Percentiles rank a stretch among this genome's conserved stretches.
phyloP scores from a whole-genome alignment of 2,888 invertebrate species.

The Caenorhabditis sp. region DNA sequence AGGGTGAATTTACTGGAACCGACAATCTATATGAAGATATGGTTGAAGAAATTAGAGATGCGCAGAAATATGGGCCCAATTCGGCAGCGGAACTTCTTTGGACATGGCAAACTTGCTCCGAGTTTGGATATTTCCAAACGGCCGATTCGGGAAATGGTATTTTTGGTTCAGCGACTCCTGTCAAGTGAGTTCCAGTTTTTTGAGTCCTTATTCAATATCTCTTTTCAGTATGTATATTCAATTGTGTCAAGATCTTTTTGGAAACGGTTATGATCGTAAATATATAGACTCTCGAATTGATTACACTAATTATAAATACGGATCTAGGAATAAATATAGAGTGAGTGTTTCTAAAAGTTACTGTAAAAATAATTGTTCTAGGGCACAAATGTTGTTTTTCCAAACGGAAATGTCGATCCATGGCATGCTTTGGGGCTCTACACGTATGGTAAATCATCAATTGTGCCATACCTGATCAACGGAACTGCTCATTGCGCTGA shows the following conservation, averaged over 20 bases:
- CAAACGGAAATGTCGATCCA: constrained; percentile 52
- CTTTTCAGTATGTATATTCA: constrained; percentile 51
- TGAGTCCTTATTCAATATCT: not conserved
- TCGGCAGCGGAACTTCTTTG: constrained; percentile 78
- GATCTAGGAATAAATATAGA: constrained; percentile 37
- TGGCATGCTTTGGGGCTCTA: constrained; percentile 50
- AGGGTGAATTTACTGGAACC: constrained; percentile 19
- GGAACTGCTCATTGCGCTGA: constrained; percentile 60
- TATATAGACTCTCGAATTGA: constrained; percentile 19
- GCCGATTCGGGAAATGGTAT: constrained; percentile 75
- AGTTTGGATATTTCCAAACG: constrained; percentile 93
- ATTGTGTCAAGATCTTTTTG: constrained; percentile 58
- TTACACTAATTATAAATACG: constrained; percentile 43
- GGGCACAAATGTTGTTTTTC: constrained; percentile 51
- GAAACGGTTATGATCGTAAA: constrained; percentile 8
- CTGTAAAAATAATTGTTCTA: constrained; percentile 4
- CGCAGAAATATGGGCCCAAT: constrained; percentile 23
- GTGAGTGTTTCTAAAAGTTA: constrained; percentile 5
- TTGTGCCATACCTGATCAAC: constrained; percentile 29
- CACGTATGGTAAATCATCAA: constrained; percentile 4
- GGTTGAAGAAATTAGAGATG: constrained; percentile 27
- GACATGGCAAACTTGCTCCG: constrained; percentile 93
- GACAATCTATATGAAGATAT: constrained; percentile 40
- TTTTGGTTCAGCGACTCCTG: constrained; percentile 57
- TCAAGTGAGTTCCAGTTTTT: constrained; percentile 45